Base-by-base conservation (phyloP, 2,888 invertebrate genomes). In the Meta bourneti region DNA sequence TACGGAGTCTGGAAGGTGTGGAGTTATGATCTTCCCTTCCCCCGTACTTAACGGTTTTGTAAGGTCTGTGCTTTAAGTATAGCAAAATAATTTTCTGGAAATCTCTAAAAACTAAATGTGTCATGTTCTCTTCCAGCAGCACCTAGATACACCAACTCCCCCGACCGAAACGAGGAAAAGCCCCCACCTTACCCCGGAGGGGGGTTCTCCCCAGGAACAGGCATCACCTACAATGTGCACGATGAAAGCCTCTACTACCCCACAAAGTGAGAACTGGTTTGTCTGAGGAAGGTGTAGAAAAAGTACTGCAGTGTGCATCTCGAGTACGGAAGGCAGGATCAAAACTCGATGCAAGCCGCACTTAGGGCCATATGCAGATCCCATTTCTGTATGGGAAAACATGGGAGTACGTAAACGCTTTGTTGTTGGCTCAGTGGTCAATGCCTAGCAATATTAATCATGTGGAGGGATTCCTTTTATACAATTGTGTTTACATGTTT, bases 231-330 rank as follows among this genome's bases (percentile, higher is more conserved):
- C 78, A 91, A 93, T 77, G 78, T 93, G 83, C 90, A 85, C 78
- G 89, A 92, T 51, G 90, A 93, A 84, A 90, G 84, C 90, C 90
- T 93, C 88, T 93, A 93, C 90, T 93, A 92, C 90, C 93, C 93
- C 75, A 93, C 93, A 79, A 93, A 93, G 88, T 93, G 93, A 93
- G 69, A 91, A 90, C 80, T 93, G 93, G 91, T 82, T 91, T 69
- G 93, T 93, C 13, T 91, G 87, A 89, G 13, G 54, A 61, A 61
- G 61, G 8, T 16, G 16, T 9, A 61, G 61, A 61, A 0, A n/a
- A n/a, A 13, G n/a, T 52, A 51, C 34, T 16, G 82, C 70, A 7
- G 48, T n/a, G 70, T 69, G 70, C 48, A 16, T 61, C 61, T 6
- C 16, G 61, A 11, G 61, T 61, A 61, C 48, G 34, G 48, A 75